Conservation (phyloP, 2,113 vertebrate genomes). For the Fregata magnificens region DNA sequence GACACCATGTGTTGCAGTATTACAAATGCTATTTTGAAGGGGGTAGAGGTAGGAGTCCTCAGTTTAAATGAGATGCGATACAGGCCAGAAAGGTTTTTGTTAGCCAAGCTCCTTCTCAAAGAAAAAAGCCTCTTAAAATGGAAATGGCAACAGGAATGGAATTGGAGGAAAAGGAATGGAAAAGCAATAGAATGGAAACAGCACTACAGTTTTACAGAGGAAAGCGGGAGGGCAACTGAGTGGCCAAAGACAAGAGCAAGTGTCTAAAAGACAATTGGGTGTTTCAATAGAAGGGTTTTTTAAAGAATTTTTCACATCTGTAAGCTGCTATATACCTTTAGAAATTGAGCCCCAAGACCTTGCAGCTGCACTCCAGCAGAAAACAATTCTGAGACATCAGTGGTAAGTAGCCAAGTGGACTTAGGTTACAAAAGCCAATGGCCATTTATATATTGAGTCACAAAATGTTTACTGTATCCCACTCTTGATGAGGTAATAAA, state of each 20-base stretch:
- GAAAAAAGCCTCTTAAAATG: not conserved
- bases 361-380: not conserved
- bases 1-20: too few species aligned
- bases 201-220: not conserved
- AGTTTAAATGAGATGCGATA: not conserved
- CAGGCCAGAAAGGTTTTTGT: not conserved
- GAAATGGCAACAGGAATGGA: too few species aligned
- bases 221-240: not conserved
- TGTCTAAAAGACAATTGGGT: not conserved
- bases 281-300: not conserved
- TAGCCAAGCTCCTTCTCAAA: not conserved
- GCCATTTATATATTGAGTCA: not conserved
- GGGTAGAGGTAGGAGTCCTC: accelerated
- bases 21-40: not conserved
- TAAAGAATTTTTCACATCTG: not conserved
- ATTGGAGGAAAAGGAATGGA: too few species aligned
- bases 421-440: not conserved
- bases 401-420: not conserved
- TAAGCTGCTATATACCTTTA: not conserved
- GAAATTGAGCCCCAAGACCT: not conserved
- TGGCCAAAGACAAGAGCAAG: not conserved
- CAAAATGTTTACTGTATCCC: not conserved
- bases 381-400: not conserved
- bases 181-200: too few species aligned
- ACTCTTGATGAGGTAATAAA: not conserved